A percentile compares a stretch with the other conserved stretches of the same genome.
Conservation (phyloP, 2,113 vertebrate species). For the Charina bottae region DNA sequence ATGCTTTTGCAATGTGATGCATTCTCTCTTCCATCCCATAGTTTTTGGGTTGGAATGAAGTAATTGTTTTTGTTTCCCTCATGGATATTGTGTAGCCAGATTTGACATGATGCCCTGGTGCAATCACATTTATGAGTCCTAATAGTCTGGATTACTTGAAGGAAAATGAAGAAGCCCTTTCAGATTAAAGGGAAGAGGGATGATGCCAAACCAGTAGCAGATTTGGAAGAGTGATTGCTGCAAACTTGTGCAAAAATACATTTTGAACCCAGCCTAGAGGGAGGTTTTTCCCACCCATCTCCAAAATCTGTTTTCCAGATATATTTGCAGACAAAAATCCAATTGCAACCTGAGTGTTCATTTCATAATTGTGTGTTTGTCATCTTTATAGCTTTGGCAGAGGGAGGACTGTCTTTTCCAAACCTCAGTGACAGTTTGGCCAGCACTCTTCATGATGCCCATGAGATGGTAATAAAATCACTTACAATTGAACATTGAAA, state of each 20-base stretch:
- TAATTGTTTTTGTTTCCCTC: background rate
- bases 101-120: background rate
- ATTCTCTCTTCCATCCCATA: background rate
- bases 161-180: background rate
- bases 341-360: background rate
- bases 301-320: background rate
- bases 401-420: conserved; percentile 67
- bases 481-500: background rate
- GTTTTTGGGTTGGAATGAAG: background rate
- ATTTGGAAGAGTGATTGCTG: background rate
- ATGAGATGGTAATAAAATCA: conserved; percentile 88
- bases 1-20: background rate
- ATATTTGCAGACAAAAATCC: background rate
- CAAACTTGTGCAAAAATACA: background rate
- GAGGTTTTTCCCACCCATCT: background rate
- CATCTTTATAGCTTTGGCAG: conserved; percentile 71
- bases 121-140: background rate
- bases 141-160: background rate
- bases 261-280: background rate
- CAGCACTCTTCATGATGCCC: conserved; percentile 83
- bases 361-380: background rate
- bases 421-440: conserved; percentile 78
- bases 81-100: background rate
- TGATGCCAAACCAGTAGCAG: background rate
- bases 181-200: background rate